Evolutionary conservation across 2,797 vertebrate species (phyloP), one percentile per base, ranked within the genome.

Genomic region (Halcyon smyrnensis): DNA sequence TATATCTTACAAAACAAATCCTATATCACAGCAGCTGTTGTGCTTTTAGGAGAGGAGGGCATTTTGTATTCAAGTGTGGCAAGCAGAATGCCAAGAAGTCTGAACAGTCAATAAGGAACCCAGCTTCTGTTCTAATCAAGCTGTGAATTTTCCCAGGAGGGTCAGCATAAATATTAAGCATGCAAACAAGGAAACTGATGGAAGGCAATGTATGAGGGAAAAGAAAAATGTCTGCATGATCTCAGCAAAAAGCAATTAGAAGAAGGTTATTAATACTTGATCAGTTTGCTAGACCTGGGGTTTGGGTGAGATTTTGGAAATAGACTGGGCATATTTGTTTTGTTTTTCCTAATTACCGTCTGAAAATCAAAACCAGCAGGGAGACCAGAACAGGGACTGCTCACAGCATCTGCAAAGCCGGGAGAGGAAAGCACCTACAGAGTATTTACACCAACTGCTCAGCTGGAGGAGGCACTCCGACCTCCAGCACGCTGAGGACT

Each of bases 121-220:
- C 92, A 91, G 90, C 90, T 93, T 86, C 82, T 94, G 86, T 87
- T 89, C 88, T 94, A 93, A 96, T 86, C 95, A 94, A 94, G 84
- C 84, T 93, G 94, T 87, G 95, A 85, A 94, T 95, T 95, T 91
- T 89, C 91, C 91, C 93, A 93, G 64, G 84, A 93, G 94, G 81
- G 63, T 80, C 86, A 89, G 59, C 68, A 94, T 84, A 96, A 96
- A 96, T 94, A 94, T 95, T 95, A 95, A 96, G 80, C 86, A 79
- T 18, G 53, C 84, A 78, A 91, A 94, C 77, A 79, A 95, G 93
- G 36, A 91, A 85, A 74, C 43, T 77, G 87, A 93, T 89, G 87
- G 95, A 76, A 94, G 79, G 64, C 64, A 92, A 74, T 2, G 27
- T 8, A 69, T 8, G 5, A 70, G 46, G 68, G 68, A 93, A 80